Evolutionary conservation across 2,888 invertebrate species (phyloP).

Genomic region (Luperina testacea): DNA sequence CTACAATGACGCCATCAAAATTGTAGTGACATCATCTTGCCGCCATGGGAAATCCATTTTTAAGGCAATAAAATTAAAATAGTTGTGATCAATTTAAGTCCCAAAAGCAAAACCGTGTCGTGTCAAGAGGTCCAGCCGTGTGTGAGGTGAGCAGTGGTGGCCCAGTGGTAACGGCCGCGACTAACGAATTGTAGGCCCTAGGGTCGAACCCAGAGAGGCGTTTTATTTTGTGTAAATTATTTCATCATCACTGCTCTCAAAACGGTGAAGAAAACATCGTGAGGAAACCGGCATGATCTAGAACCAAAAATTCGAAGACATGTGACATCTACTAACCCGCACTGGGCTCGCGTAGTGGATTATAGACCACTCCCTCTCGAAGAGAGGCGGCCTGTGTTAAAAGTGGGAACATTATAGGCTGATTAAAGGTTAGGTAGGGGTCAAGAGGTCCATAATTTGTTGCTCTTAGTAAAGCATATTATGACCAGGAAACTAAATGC

Average conservation of each 20-base stretch:
- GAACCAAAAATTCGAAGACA: neutral
- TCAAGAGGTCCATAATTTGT: conserved; percentile 1
- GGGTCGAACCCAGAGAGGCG: neutral
- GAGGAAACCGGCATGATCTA: neutral
- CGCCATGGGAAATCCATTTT: conserved; percentile 31
- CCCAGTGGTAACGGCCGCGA: neutral
- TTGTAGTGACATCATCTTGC: conserved; percentile 35
- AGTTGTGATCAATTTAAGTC: conserved; percentile 16
- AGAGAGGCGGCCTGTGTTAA: neutral
- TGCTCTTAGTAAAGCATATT: neutral
- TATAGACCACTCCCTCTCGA: no score
- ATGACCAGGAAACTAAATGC: conserved; percentile 19
- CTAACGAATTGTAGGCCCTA: neutral
- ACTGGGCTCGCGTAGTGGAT: no score
- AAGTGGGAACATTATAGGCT: neutral
- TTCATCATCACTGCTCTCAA: no score
- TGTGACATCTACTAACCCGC: neutral
- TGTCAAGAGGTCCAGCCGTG: neutral
- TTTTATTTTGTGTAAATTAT: no score
- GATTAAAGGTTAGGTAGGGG: neutral
- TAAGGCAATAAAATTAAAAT: conserved; percentile 11
- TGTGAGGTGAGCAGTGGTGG: neutral
- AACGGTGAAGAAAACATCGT: neutral
- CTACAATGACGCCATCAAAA: conserved; percentile 35
- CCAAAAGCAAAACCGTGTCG: neutral